Evolutionary conservation across 2,888 invertebrate genomes (phyloP).

Genomic region (Drosophila kanekoi): DNA sequence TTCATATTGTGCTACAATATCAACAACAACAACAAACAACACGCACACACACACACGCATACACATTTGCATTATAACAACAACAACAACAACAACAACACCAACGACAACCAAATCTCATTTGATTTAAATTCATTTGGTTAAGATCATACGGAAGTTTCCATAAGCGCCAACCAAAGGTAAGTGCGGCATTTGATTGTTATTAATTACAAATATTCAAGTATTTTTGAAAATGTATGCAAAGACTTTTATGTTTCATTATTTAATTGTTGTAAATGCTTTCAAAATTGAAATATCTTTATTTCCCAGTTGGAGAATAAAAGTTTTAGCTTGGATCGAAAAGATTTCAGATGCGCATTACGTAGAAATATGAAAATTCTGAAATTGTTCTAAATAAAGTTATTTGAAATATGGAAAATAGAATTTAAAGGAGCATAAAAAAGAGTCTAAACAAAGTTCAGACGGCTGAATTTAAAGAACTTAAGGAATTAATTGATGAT

Average conservation of each 20-base stretch:
- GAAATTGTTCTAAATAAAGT: too few species aligned
- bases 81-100: slow-evolving; percentile 33
- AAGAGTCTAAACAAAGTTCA: too few species aligned
- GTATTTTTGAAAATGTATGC: slow-evolving; percentile 8
- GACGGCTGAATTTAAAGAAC: too few species aligned
- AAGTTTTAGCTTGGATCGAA: not conserved
- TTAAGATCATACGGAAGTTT: slow-evolving; percentile 85
- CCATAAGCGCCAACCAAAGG: slow-evolving; percentile 85
- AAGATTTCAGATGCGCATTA: too few species aligned
- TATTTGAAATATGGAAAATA: too few species aligned
- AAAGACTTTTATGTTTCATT: not conserved
- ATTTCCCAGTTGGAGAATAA: not conserved
- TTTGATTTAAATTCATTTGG: slow-evolving; percentile 58
- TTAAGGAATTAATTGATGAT: too few species aligned
- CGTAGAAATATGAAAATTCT: too few species aligned
- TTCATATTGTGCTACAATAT: slow-evolving; percentile 37
- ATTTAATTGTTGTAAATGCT: not conserved
- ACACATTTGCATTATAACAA: slow-evolving; percentile 37
- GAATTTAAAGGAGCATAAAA: too few species aligned
- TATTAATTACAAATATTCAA: slow-evolving; percentile 1
- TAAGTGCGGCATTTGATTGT: slow-evolving; percentile 71
- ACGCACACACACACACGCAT: slow-evolving; percentile 32
- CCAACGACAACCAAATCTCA: slow-evolving; percentile 51
- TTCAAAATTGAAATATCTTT: not conserved
- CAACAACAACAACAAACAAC: slow-evolving; percentile 39